These are phyloP conservation scores for Nasonia oneida DNA, from an alignment of 2,888 invertebrate genomes.

Conservation along the genomic window DNA sequence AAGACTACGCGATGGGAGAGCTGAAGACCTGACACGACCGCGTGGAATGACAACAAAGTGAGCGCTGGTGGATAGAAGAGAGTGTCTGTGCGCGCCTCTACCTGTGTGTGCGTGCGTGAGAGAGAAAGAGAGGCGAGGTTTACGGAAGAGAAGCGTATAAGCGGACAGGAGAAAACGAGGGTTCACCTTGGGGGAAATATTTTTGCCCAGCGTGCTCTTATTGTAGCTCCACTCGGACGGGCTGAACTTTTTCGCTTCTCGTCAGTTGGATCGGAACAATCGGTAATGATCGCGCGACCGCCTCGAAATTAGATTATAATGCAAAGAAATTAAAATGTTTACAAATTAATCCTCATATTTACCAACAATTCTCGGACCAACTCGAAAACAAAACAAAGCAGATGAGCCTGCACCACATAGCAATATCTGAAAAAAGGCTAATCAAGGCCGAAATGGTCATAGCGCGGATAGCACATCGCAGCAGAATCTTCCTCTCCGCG, in stretches of 20 bases:
- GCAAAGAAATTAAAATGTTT: background rate
- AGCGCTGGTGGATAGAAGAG: conserved; percentile 12
- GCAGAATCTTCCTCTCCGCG: conserved; percentile 30
- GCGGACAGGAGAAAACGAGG: background rate
- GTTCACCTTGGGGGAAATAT: conserved; percentile 23
- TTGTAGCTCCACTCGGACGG: background rate
- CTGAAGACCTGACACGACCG: conserved; percentile 39
- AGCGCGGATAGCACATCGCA: too few species aligned
- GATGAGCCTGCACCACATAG: background rate
- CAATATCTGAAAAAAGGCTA: conserved; percentile 29
- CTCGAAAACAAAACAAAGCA: background rate
- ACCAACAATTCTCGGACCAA: background rate
- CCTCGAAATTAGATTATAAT: background rate
- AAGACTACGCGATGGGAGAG: conserved; percentile 22
- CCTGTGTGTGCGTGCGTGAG: background rate
- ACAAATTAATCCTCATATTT: background rate
- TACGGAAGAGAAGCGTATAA: conserved; percentile 13
- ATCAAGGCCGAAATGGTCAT: conserved; percentile 56
- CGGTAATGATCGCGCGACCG: background rate
- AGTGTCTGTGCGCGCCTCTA: background rate
- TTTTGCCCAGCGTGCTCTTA: background rate
- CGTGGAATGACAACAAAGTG: conserved; percentile 52
- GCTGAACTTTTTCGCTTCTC: too few species aligned
- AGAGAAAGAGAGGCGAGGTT: conserved; percentile 23
- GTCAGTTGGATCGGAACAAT: background rate